A percentile compares a stretch with the other conserved stretches of the same genome.
Evolutionary conservation across 2,797 vertebrate genomes (phyloP).

Genomic region (Hemibagrus guttatus): DNA sequence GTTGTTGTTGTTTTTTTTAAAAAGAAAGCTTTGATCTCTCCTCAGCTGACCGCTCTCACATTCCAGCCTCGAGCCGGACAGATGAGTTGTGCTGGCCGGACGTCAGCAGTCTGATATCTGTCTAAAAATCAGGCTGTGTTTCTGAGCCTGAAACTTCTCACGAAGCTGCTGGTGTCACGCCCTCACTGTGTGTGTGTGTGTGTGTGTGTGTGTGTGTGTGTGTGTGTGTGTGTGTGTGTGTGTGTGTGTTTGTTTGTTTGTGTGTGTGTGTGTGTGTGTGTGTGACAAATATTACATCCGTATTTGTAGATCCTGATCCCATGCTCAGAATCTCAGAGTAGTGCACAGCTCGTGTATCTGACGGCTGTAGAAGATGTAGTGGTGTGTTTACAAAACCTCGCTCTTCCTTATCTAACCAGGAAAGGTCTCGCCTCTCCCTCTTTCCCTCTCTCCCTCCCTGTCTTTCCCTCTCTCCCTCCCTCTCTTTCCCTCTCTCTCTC

Average conservation of each 20-base stretch:
- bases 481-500: neutral
- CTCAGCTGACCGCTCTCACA: neutral
- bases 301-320: neutral
- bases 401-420: slow-evolving; percentile 22
- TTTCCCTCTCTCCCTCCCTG: neutral
- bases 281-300: neutral
- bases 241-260: neutral
- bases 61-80: slow-evolving; percentile 17
- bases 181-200: neutral
- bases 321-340: neutral
- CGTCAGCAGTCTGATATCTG: slow-evolving; percentile 30
- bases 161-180: neutral
- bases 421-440: neutral
- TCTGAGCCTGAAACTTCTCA: slow-evolving; percentile 17
- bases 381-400: no score
- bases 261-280: neutral
- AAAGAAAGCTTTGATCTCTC: neutral
- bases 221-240: slow-evolving; percentile 10
- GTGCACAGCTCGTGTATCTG: neutral
- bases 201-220: slow-evolving; percentile 12
- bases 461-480: no score
- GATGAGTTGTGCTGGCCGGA: slow-evolving; percentile 24
- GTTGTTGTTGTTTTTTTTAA: neutral
- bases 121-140: slow-evolving; percentile 21
- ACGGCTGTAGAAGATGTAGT: neutral